Conservation (phyloP, 1,140 invertebrate species). For the Papilio machaon region DNA sequence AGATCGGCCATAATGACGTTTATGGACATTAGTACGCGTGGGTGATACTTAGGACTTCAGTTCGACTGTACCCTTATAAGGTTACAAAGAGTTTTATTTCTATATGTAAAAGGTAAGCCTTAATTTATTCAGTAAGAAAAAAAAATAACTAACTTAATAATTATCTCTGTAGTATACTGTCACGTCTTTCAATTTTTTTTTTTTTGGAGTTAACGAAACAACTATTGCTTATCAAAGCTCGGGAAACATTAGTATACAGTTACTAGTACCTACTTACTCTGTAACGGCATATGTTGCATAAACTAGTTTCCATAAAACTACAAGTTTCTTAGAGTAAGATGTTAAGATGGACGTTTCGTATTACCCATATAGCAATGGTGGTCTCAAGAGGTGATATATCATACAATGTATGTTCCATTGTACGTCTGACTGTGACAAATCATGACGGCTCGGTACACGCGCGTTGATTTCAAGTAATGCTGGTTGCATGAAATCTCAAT, state of each 20-base stretch:
- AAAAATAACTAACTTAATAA: background rate
- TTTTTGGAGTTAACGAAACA: too few relatives aligned
- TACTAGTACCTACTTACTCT: background rate
- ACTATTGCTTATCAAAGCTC: background rate
- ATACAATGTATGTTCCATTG: constrained; percentile 66
- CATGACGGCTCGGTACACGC: constrained; percentile 45
- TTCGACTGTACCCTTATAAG: constrained; percentile 64
- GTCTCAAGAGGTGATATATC: constrained; percentile 63
- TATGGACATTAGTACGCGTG: constrained; percentile 77
- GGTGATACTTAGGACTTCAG: constrained; percentile 62
- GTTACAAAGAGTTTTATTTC: constrained; percentile 40
- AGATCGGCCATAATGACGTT: constrained; percentile 70
- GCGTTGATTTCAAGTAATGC: constrained; percentile 42
- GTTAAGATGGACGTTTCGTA: background rate
- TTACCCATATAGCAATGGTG: constrained; percentile 44
- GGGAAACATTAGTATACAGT: background rate
- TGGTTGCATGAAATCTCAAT: constrained; percentile 36
- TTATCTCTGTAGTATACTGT: too few relatives aligned
- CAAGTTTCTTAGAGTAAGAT: constrained; percentile 19
- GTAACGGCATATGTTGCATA: constrained; percentile 10
- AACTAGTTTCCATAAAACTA: constrained; percentile 12
- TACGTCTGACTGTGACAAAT: constrained; percentile 63
- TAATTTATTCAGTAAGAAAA: background rate
- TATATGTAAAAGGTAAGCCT: background rate
- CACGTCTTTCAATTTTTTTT: too few relatives aligned